Base-by-base conservation (phyloP, 2,113 vertebrate genomes). In the Microtus richardsoni region DNA sequence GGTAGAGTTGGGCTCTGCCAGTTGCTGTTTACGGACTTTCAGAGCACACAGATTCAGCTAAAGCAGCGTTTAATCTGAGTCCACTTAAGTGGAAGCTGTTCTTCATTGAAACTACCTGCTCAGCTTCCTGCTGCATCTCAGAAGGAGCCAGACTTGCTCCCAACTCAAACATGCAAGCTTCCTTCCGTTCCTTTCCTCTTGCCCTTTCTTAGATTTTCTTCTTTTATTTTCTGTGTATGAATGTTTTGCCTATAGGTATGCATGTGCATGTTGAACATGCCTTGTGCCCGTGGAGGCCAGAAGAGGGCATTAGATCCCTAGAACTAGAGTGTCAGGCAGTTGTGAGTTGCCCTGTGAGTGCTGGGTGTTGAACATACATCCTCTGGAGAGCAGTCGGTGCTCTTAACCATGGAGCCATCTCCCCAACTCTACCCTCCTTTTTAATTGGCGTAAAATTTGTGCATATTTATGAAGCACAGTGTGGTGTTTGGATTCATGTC, bases 51-150 rank as follows among this genome's bases (percentile, higher is more conserved):
- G 1, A 33, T 54, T 79, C 26, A 93, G 24, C 92, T 84, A 85
- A 83, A 90, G 73, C 86, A 74, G 33, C 36, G 74, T 92, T 88
- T 84, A 68, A 77, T 54, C 66, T 84, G 54, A 95, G 17, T 78
- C 89, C 19, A 33, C 87, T 79, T 93, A 74, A 82, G 91, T 47
- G 73, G 60, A 91, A 80, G 75, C 66, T 60, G 33, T 79, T 94
- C 88, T 64, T 94, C 91, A 91, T 0, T 64, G 60, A 94, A 95
- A 71, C 17, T 26, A 39, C 52, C 78, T 58, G 52, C 17, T 17
- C 73, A 60, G 24, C 88, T 96, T 77, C 73, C 70, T 97, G 91
- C 4, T 93, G 4, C n/a, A 52, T 94, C 77, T 93, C 88, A 64
- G 60, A 85, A 87, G 73, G 91, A 92, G 77, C 74, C 24, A 33